Conservation (phyloP, 2,888 invertebrate species). For the Eupithecia subfuscata region DNA sequence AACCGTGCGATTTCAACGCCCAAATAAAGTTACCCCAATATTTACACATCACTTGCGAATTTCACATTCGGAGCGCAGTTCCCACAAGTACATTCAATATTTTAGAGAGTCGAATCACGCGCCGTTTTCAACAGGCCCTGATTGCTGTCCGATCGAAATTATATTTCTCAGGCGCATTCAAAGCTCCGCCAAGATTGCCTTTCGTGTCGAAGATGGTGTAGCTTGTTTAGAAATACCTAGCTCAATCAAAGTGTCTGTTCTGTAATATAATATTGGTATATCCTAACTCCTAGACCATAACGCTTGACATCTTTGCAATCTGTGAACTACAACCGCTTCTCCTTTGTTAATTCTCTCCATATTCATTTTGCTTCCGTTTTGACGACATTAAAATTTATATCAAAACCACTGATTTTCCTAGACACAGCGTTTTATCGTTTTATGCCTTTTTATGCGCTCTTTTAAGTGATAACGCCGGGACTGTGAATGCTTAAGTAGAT, state of each 20-base stretch:
- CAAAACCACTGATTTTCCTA: conserved; percentile 31
- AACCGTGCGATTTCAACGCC: conserved; percentile 23
- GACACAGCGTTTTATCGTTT: conserved; percentile 40
- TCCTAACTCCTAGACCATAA: background rate
- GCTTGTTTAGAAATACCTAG: conserved; percentile 23
- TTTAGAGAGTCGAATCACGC: conserved; percentile 81
- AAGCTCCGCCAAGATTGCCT: conserved; percentile 78
- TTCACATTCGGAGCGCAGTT: conserved; percentile 53
- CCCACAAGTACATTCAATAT: conserved; percentile 74
- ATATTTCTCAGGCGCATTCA: conserved; percentile 82
- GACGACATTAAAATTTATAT: conserved; percentile 16
- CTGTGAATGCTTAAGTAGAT: conserved; percentile 41
- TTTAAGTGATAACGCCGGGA: conserved; percentile 38
- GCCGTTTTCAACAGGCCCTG: conserved; percentile 81
- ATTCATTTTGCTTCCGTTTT: conserved; percentile 11
- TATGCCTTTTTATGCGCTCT: conserved; percentile 39
- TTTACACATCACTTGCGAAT: conserved; percentile 54
- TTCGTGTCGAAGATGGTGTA: conserved; percentile 45
- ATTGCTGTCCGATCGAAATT: conserved; percentile 84
- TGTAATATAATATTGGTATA: background rate
- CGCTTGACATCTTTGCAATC: background rate
- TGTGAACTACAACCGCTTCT: background rate
- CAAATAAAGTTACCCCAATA: conserved; percentile 43
- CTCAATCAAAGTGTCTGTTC: conserved; percentile 13
- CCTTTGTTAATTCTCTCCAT: conserved; percentile 11